phyloP scores from a whole-genome alignment of 2,888 invertebrate species.

The Psylliodes chrysocephalus region DNA sequence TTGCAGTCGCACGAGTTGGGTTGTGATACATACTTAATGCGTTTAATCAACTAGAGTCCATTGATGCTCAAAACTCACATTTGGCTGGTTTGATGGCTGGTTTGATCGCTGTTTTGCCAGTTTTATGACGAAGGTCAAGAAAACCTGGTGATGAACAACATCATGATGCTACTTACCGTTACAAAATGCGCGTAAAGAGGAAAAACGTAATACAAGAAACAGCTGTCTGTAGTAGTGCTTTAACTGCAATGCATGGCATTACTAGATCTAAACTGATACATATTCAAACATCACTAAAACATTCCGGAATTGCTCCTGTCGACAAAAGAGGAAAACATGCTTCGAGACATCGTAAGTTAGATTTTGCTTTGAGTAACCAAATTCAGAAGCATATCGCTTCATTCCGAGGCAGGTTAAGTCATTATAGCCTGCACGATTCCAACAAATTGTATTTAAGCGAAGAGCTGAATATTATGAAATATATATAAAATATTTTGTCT shows the following conservation, averaged over 20 bases:
- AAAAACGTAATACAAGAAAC: background rate
- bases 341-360: constrained; percentile 2
- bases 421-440: constrained; percentile 13
- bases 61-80: no score
- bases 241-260: constrained; percentile 15
- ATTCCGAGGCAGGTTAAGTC: constrained; percentile 9
- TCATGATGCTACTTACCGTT: no score
- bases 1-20: no score
- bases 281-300: constrained; percentile 17
- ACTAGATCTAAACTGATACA: constrained; percentile 16
- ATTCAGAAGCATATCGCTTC: constrained; percentile 10
- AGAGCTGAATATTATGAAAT: no score
- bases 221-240: background rate
- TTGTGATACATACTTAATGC: no score
- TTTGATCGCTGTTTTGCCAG: no score
- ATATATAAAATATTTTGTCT: no score
- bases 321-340: constrained; percentile 11
- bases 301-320: background rate
- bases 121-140: no score
- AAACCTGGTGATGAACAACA: no score
- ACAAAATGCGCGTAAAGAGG: no score
- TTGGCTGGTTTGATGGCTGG: no score
- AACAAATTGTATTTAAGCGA: constrained; percentile 3
- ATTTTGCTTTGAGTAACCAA: background rate
- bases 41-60: no score